Evolutionary conservation across 2,113 vertebrate species (phyloP).

Genomic region (Boulengeromyrus knoepffleri): DNA sequence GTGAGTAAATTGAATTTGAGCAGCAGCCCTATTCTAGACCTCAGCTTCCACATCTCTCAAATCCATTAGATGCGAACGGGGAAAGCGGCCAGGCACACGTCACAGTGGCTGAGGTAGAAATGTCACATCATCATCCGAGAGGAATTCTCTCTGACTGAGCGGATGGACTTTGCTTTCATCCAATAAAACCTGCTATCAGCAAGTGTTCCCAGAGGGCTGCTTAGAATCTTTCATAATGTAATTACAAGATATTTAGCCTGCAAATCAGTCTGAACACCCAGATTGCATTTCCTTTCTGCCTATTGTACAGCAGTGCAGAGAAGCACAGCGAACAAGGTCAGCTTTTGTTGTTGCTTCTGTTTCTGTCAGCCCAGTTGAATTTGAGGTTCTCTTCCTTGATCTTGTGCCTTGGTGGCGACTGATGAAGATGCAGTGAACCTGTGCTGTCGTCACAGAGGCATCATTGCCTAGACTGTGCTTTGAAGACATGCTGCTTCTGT

Average conservation of each 20-base stretch:
- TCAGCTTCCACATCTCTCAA: conserved; percentile 8
- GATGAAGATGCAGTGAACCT: not conserved
- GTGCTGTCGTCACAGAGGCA: not conserved
- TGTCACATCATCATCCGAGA: not conserved
- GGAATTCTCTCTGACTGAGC: not conserved
- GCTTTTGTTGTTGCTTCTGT: not conserved
- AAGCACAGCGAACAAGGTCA: not conserved
- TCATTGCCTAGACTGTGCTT: not conserved
- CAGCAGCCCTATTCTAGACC: not conserved
- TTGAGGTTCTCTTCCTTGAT: not conserved
- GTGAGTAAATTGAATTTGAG: conserved; percentile 22
- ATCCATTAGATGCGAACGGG: conserved; percentile 16
- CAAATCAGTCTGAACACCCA: not conserved
- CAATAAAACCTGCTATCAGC: not conserved
- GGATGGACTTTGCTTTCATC: not conserved
- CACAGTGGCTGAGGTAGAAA: not conserved
- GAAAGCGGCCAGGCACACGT: not conserved
- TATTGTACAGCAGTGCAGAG: not conserved
- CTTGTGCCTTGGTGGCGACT: not conserved
- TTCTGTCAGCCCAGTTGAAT: not conserved
- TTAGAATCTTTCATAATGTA: not conserved
- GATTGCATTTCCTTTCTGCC: not conserved
- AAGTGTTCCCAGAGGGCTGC: not conserved
- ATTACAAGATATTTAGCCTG: not conserved
- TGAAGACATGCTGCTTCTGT: not conserved